These are phyloP conservation scores for Lipophrys pholis DNA, from an alignment of 2,113 vertebrate species.

Conservation along the genomic window DNA sequence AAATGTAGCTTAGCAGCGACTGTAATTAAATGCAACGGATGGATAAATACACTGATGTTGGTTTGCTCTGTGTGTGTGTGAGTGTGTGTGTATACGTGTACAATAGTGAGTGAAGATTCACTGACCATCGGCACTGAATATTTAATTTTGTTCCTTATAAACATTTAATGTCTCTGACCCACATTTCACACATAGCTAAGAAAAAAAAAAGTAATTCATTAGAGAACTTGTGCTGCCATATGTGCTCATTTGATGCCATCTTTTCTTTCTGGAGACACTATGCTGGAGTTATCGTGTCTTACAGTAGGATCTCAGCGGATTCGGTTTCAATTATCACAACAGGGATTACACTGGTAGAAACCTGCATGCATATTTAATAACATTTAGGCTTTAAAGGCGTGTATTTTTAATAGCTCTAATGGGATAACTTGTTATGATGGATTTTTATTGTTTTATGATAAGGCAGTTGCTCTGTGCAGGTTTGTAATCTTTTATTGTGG, in stretches of 20 bases:
- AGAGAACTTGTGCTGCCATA: slow-evolving; percentile 22
- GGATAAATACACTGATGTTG: background rate
- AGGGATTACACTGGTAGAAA: slow-evolving; percentile 18
- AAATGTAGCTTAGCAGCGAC: slow-evolving; percentile 4
- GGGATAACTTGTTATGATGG: background rate
- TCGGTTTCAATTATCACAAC: slow-evolving; percentile 30
- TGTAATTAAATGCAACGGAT: slow-evolving; percentile 35
- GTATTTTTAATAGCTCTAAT: slow-evolving; percentile 8
- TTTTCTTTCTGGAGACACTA: slow-evolving; percentile 17
- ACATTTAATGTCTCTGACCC: slow-evolving; percentile 74
- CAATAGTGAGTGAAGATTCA: slow-evolving; percentile 25
- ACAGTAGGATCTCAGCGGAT: background rate
- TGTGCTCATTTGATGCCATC: slow-evolving; percentile 41
- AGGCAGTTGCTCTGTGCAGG: background rate
- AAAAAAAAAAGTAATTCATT: slow-evolving; percentile 62
- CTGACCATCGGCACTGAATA: slow-evolving; percentile 67
- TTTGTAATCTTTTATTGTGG: background rate
- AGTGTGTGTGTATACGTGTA: slow-evolving; percentile 13
- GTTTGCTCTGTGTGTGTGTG: background rate
- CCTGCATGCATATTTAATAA: slow-evolving; percentile 36
- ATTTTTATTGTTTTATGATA: slow-evolving; percentile 22
- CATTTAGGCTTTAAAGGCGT: slow-evolving; percentile 30
- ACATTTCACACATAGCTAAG: slow-evolving; percentile 54
- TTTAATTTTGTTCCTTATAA: slow-evolving; percentile 64
- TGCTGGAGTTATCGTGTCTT: background rate